Evolutionary conservation across 2,113 vertebrate species (phyloP).

Genomic region (Bufo gargarizans): DNA sequence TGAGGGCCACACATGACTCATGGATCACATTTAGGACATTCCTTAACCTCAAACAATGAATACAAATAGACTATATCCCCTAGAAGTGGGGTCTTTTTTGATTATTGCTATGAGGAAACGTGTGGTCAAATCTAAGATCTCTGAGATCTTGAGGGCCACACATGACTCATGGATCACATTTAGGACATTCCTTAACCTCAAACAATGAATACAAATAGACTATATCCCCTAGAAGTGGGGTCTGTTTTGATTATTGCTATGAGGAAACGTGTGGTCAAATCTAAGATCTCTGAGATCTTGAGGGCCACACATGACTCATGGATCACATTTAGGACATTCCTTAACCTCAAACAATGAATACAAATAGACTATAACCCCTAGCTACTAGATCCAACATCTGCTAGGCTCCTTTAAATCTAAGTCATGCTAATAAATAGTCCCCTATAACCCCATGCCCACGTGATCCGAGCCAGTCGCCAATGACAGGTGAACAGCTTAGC

Average conservation of each 20-base stretch:
- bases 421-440: not conserved
- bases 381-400: not conserved
- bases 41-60: too few species aligned
- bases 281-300: not conserved
- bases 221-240: not conserved
- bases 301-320: not conserved
- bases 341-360: not conserved
- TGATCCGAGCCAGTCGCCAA: not conserved
- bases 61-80: too few species aligned
- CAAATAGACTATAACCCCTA: not conserved
- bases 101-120: too few species aligned
- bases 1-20: not conserved
- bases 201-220: not conserved
- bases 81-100: too few species aligned
- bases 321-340: not conserved
- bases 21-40: too few species aligned
- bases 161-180: too few species aligned
- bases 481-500: conserved; percentile 9
- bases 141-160: too few species aligned
- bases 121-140: too few species aligned
- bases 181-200: not conserved
- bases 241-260: too few species aligned
- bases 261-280: not conserved
- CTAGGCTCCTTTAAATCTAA: not conserved
- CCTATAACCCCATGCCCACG: not conserved